These are phyloP conservation scores for Rhipidura dahli DNA, from an alignment of 2,113 vertebrate genomes.

Conservation along the genomic window DNA sequence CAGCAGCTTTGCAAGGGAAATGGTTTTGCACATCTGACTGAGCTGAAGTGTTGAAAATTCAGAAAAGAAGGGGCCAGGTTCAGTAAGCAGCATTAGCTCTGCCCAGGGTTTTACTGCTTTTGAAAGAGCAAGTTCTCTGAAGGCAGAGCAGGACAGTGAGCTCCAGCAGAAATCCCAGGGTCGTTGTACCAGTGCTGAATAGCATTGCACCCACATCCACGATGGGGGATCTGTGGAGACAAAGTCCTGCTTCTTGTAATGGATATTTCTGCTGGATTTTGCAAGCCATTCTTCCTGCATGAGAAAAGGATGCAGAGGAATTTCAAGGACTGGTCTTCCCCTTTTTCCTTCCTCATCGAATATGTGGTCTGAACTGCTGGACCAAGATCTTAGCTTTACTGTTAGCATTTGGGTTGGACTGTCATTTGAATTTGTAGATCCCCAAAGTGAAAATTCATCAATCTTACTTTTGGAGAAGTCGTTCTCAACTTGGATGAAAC, in stretches of 20 bases:
- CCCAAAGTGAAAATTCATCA: not conserved
- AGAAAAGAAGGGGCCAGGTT: not conserved
- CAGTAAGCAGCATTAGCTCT: not conserved
- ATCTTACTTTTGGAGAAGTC: not conserved
- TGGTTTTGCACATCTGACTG: not conserved
- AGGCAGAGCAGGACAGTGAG: not conserved
- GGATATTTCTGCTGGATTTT: not conserved
- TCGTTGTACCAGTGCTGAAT: accelerated
- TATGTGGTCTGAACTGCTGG: not conserved
- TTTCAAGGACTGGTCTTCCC: not conserved
- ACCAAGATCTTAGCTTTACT: not conserved
- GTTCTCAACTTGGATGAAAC: not conserved
- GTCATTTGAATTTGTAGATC: not conserved
- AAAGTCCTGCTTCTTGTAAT: not conserved
- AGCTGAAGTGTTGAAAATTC: not conserved
- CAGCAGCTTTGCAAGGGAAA: not conserved
- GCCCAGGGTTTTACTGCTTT: not conserved
- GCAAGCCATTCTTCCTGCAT: not conserved
- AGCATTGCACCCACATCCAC: not conserved
- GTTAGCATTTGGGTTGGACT: not conserved
- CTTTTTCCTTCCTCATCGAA: not conserved
- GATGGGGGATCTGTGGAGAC: not conserved
- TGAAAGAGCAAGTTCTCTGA: not conserved
- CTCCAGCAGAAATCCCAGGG: not conserved
- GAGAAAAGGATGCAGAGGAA: not conserved